These are phyloP conservation scores for Ornithoptera alexandrae DNA, from an alignment of 2,888 invertebrate genomes.

Conservation along the genomic window DNA sequence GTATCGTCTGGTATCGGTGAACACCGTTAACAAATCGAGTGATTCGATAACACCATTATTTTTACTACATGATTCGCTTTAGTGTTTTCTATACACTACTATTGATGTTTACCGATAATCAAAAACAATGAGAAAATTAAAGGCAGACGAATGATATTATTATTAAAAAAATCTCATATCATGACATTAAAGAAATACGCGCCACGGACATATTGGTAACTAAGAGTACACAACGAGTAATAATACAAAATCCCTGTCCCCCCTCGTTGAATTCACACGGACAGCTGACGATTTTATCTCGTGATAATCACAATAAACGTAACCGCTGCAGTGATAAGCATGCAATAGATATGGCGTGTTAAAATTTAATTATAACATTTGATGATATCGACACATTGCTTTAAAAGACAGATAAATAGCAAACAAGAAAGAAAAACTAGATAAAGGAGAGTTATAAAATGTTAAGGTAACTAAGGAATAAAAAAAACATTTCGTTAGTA, in stretches of 20 bases:
- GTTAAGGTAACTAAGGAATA: not conserved
- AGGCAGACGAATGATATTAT: too few relatives aligned
- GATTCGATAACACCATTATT: not conserved
- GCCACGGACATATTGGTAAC: not conserved
- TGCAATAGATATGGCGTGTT: slow-evolving; percentile 36
- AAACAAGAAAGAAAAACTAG: too few relatives aligned
- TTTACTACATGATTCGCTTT: too few relatives aligned
- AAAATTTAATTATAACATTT: slow-evolving; percentile 27
- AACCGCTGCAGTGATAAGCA: slow-evolving; percentile 47
- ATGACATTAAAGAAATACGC: not conserved
- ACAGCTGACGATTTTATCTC: slow-evolving; percentile 56
- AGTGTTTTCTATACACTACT: too few relatives aligned
- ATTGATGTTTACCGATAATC: too few relatives aligned
- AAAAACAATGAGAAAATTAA: too few relatives aligned
- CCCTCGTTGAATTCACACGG: slow-evolving; percentile 44
- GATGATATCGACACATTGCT: not conserved
- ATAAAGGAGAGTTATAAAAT: not conserved
- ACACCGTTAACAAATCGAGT: not conserved
- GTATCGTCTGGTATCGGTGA: not conserved
- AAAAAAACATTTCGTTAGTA: not conserved
- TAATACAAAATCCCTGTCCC: slow-evolving; percentile 52
- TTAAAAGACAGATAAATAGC: not conserved
- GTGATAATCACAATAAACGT: slow-evolving; percentile 58
- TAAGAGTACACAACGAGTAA: slow-evolving; percentile 43
- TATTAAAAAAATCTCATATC: too few relatives aligned